phyloP scores from a whole-genome alignment of 2,888 invertebrate species.

The Lobophora halterata region DNA sequence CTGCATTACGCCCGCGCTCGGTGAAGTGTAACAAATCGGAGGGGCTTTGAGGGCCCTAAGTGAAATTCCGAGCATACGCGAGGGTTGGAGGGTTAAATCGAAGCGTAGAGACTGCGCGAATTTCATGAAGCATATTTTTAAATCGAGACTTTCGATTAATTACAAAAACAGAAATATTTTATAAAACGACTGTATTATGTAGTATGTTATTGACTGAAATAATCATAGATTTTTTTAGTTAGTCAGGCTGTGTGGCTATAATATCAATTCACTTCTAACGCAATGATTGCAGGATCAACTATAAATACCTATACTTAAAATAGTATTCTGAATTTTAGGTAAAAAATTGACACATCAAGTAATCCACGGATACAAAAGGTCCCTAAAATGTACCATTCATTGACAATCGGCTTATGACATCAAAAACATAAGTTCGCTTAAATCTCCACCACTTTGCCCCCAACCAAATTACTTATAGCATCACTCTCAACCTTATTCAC shows the following conservation, averaged over 20 bases:
- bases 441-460: slow-evolving; percentile 33
- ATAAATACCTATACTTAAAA: too few species aligned
- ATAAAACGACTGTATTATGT: too few species aligned
- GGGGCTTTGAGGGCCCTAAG: slow-evolving; percentile 29
- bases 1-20: slow-evolving; percentile 28
- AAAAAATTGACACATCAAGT: slow-evolving; percentile 7
- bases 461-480: neutral
- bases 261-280: too few species aligned
- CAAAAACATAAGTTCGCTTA: slow-evolving; percentile 52
- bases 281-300: too few species aligned
- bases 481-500: slow-evolving; percentile 1
- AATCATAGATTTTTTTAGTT: too few species aligned
- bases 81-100: slow-evolving; percentile 19
- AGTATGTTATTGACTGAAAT: too few species aligned
- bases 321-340: too few species aligned
- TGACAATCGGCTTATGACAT: slow-evolving; percentile 62
- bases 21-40: slow-evolving; percentile 45
- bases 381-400: slow-evolving; percentile 38
- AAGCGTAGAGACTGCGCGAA: slow-evolving; percentile 23
- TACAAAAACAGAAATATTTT: too few species aligned
- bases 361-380: slow-evolving; percentile 23
- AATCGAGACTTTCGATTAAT: slow-evolving; percentile 17
- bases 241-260: too few species aligned
- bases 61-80: slow-evolving; percentile 31
- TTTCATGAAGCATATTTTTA: neutral